Evolutionary conservation across 1,140 invertebrate species (phyloP), one percentile per base, ranked within the genome.

Genomic region (Drosophila eugracilis): DNA sequence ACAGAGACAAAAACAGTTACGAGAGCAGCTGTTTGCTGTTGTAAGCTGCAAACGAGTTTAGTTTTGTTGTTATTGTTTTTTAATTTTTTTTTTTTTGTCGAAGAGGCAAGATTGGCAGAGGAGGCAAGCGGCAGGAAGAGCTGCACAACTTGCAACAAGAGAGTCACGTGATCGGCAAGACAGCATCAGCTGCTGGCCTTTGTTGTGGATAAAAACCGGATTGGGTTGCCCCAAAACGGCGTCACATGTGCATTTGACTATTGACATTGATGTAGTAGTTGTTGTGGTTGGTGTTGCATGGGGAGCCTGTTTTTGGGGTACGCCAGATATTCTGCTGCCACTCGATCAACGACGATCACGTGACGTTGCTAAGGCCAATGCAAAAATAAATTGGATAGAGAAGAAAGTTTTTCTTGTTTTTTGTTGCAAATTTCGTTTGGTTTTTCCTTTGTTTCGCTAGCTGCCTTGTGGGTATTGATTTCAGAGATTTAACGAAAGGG

Each of bases 211-310:
- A 57, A 78, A 30, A 79, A 79, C 78, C 67, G 50, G 78, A 63
- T 78, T 67, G 9, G 30, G n/a, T n/a, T 62, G 55, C 77, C 59
- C 7, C 22, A 42, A 19, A 10, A 17, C 21, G 9, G 9, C 39
- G 22, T 37, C 59, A 53, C 42, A 55, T 76, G 78, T 59, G 69
- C 74, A 78, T 52, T 26, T 74, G 59, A 67, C 67, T 77, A 58
- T 80, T 86, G 81, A 85, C 80, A 80, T 85, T 84, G 81, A 84
- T 76, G 5, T 78, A 71, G 30, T 10, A 58, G 26, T 30, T 14
- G 9, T 49, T 58, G 58, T 39, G 39, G 24, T 10, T 15, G 37
- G 22, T 52, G n/a, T 21, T 39, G n/a, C 19, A 28, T 48, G 22
- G 41, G 32, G 53, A 17, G 2, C 24, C 9, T 57, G 34, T 36